These are phyloP conservation scores for Cervus canadensis DNA, from an alignment of 2,113 vertebrate species.

Conservation along the genomic window DNA sequence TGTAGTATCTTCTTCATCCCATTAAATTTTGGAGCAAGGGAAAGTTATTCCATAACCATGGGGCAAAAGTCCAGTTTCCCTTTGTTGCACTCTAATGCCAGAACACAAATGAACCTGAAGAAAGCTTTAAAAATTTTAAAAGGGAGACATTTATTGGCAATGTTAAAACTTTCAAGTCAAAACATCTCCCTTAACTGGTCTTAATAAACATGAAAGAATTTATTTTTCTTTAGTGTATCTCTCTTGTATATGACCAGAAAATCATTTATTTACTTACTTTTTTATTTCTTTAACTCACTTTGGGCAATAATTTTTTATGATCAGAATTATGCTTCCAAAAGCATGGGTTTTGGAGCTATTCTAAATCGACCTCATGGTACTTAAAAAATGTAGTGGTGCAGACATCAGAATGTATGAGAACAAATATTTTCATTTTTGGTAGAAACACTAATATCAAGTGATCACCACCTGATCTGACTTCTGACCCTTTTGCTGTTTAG, in stretches of 20 bases:
- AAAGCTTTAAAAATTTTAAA: conserved; percentile 37
- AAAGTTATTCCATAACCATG: conserved; percentile 32
- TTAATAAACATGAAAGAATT: conserved; percentile 32
- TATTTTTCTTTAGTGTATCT: neutral
- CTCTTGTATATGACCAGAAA: conserved; percentile 9
- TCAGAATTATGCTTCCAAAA: neutral
- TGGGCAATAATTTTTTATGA: neutral
- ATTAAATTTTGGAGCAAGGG: conserved; percentile 37
- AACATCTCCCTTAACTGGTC: neutral
- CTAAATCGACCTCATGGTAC: neutral
- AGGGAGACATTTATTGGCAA: neutral
- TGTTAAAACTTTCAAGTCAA: neutral
- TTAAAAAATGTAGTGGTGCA: neutral
- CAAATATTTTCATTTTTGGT: conserved; percentile 25
- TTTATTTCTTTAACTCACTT: neutral
- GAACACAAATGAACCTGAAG: conserved; percentile 25
- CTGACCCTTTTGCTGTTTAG: neutral
- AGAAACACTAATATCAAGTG: conserved; percentile 19
- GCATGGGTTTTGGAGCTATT: neutral
- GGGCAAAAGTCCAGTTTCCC: conserved; percentile 51
- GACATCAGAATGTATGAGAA: neutral
- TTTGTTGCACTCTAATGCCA: conserved; percentile 5
- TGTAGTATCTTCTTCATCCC: conserved; percentile 29
- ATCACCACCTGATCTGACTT: neutral
- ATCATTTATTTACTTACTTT: neutral